Conservation (phyloP, 2,113 vertebrate genomes). For the Zosterops borbonicus region DNA sequence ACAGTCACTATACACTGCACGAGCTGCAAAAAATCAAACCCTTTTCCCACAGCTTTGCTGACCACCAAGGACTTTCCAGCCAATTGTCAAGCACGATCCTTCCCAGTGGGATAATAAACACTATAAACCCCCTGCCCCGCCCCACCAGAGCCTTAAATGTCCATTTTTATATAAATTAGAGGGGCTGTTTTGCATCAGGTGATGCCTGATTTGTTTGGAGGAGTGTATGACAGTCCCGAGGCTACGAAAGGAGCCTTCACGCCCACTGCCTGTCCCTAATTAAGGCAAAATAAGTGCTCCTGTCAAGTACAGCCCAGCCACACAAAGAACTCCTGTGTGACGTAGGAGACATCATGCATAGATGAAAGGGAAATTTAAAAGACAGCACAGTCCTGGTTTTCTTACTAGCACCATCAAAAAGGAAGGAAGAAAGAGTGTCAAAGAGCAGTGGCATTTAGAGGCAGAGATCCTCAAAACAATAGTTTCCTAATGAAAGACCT, state of each 20-base stretch:
- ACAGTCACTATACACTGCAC: neutral
- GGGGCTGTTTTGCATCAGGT: neutral
- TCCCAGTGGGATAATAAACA: neutral
- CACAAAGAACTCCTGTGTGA: neutral
- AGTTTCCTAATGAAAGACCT: neutral
- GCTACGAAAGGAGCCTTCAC: neutral
- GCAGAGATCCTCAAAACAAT: neutral
- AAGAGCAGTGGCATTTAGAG: neutral
- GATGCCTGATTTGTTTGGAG: neutral
- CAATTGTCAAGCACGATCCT: neutral
- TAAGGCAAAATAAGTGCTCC: neutral
- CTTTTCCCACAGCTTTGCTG: neutral
- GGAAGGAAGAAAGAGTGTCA: neutral
- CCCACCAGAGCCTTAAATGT: neutral
- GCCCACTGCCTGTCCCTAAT: neutral
- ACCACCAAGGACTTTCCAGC: neutral
- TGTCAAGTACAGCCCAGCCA: neutral
- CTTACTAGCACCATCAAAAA: neutral
- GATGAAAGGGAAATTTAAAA: slow-evolving; percentile 34
- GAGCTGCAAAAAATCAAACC: neutral
- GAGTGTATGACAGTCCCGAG: neutral
- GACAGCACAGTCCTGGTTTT: neutral
- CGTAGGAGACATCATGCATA: neutral
- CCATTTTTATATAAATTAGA: neutral
- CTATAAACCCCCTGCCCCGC: rapidly evolving